phyloP scores from a whole-genome alignment of 2,888 invertebrate species.

The Odontocolon sp. region DNA sequence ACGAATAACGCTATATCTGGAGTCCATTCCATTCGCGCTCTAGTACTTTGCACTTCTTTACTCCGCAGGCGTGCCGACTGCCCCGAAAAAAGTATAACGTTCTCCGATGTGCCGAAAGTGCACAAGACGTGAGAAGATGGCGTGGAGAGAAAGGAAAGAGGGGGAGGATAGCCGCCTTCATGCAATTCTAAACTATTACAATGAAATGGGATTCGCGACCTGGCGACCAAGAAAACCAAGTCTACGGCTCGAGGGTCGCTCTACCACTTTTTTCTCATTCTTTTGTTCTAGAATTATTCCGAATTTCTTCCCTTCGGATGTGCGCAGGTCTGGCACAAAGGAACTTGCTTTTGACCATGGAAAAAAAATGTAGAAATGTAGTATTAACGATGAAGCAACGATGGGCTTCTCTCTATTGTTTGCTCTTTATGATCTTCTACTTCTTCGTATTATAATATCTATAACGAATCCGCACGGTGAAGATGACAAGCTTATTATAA shows the following conservation, averaged over 20 bases:
- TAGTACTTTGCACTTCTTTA: constrained; percentile 39
- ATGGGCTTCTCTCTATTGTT: not conserved
- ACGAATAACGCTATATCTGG: constrained; percentile 14
- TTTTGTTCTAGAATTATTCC: constrained; percentile 76
- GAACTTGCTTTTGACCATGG: constrained; percentile 62
- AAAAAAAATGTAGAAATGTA: constrained; percentile 51
- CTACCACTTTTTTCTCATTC: constrained; percentile 57
- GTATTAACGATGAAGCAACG: too few species aligned
- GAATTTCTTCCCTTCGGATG: constrained; percentile 68
- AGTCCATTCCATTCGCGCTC: constrained; percentile 2
- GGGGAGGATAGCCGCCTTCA: constrained; percentile 61
- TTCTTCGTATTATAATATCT: too few species aligned
- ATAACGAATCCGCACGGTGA: too few species aligned
- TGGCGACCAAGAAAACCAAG: constrained; percentile 45
- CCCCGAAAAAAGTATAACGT: constrained; percentile 44
- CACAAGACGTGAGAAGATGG: constrained; percentile 15
- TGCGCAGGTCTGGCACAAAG: too few species aligned
- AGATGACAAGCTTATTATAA: too few species aligned
- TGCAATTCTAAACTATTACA: constrained; percentile 78
- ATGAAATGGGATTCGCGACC: constrained; percentile 76
- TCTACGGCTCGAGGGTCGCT: constrained; percentile 52
- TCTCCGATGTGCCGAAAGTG: constrained; percentile 23
- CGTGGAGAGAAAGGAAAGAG: not conserved
- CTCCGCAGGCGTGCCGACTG: not conserved
- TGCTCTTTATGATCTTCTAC: not conserved